Percentiles rank a stretch among this genome's conserved stretches.
Evolutionary conservation across 2,797 vertebrate species (phyloP).

Genomic region (Phoeniculus purpureus): DNA sequence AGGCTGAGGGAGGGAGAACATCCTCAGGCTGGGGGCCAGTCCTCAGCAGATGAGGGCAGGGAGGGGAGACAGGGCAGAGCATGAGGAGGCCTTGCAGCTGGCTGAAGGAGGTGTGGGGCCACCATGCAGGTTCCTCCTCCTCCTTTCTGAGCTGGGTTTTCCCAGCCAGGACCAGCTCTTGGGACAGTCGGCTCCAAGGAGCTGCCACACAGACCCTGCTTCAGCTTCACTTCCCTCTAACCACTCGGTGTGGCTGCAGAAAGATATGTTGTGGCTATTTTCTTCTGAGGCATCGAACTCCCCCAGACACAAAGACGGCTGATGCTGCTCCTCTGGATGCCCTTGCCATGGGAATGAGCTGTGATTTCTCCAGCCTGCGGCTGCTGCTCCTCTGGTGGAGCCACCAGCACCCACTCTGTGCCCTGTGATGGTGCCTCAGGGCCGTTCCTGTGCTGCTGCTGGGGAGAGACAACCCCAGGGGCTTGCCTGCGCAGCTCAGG

Average conservation of each 20-base stretch:
- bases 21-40: neutral
- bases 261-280: too few relatives aligned
- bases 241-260: neutral
- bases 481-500: neutral
- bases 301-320: too few relatives aligned
- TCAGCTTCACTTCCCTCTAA: neutral
- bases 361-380: neutral
- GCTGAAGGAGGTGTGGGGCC: too few relatives aligned
- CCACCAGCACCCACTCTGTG: neutral
- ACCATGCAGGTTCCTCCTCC: neutral
- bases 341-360: neutral
- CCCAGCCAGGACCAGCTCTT: too few relatives aligned
- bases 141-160: neutral
- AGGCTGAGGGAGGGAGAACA: neutral
- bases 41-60: neutral
- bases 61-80: neutral
- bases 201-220: fast-evolving
- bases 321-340: neutral
- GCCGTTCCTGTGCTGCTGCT: too few relatives aligned
- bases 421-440: too few relatives aligned
- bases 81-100: neutral
- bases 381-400: neutral
- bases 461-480: too few relatives aligned
- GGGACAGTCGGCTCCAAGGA: neutral
- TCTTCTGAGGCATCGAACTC: too few relatives aligned